A percentile compares a stretch with the other conserved stretches of the same genome.
These are phyloP conservation scores for Perizoma affinitatum DNA, from an alignment of 2,888 invertebrate genomes.

Conservation along the genomic window DNA sequence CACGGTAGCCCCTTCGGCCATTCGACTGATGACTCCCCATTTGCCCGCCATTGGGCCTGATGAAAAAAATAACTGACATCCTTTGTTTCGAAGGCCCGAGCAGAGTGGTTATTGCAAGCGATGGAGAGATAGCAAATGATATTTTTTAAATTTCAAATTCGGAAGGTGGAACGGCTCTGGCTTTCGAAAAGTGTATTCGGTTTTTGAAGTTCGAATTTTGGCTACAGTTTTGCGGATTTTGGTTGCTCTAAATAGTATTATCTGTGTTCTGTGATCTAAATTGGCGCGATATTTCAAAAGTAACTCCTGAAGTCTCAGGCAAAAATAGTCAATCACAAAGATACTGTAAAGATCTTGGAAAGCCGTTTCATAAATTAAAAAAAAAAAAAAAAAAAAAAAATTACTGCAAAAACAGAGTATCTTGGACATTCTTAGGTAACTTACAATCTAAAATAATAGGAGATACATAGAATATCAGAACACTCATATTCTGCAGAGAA, in stretches of 20 bases:
- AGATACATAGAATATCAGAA: no score
- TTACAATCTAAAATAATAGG: no score
- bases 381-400: no score
- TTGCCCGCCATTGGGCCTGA: conserved; percentile 38
- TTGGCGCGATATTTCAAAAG: no score
- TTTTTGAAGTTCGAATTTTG: conserved; percentile 11
- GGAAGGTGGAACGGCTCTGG: conserved; percentile 15
- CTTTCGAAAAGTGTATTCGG: conserved; percentile 11
- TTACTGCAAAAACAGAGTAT: no score
- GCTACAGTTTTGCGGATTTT: background rate
- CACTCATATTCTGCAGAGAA: no score
- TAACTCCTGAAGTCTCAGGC: no score
- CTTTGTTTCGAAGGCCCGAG: conserved; percentile 34
- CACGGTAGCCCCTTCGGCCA: conserved; percentile 34
- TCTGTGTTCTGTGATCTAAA: background rate
- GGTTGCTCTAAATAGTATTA: background rate
- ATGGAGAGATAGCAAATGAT: conserved; percentile 24
- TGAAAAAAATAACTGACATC: conserved; percentile 42
- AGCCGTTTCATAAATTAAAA: no score
- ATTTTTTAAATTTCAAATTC: conserved; percentile 34
- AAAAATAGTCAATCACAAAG: no score
- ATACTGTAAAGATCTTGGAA: no score
- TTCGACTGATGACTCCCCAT: conserved; percentile 41
- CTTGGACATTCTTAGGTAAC: no score
- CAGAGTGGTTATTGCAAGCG: conserved; percentile 20